Evolutionary conservation across 92 coral and sea anemone genomes (phyloP).

Genomic region (Umimayanthus kanabou): DNA sequence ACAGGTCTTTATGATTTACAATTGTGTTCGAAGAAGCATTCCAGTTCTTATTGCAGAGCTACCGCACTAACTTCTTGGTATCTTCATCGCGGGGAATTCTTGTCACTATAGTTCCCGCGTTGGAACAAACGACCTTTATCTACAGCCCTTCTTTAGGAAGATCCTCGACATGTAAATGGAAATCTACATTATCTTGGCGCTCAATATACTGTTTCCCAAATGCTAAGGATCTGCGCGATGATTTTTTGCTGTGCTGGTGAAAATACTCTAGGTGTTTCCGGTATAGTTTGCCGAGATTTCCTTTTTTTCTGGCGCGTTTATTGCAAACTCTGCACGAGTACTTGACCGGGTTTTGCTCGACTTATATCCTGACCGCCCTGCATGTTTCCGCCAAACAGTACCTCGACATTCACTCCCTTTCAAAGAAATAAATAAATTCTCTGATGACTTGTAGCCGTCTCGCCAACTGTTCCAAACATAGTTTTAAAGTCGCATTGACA

Average conservation of each 20-base stretch:
- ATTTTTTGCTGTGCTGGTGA: constrained; percentile 41
- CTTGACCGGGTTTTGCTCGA: background rate
- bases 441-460: too few relatives aligned
- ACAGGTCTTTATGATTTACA: background rate
- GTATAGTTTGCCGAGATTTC: background rate
- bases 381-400: background rate
- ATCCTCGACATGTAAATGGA: constrained; percentile 17
- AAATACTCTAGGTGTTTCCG: constrained; percentile 42
- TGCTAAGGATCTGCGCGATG: constrained; percentile 41
- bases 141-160: constrained; percentile 52
- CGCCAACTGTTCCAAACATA: too few relatives aligned
- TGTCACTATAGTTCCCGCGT: too few relatives aligned
- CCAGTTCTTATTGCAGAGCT: constrained; percentile 50
- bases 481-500: too few relatives aligned
- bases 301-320: too few relatives aligned
- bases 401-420: too few relatives aligned
- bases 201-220: constrained; percentile 37
- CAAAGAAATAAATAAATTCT: too few relatives aligned
- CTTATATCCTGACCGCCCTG: background rate
- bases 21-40: constrained; percentile 48
- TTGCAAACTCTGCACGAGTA: too few relatives aligned
- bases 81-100: constrained; percentile 16
- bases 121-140: background rate
- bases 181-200: constrained; percentile 17
- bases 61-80: constrained; percentile 41